Evolutionary conservation across 2,888 invertebrate species (phyloP), one percentile per base, ranked within the genome.

Genomic region (Bellardia bayeri): DNA sequence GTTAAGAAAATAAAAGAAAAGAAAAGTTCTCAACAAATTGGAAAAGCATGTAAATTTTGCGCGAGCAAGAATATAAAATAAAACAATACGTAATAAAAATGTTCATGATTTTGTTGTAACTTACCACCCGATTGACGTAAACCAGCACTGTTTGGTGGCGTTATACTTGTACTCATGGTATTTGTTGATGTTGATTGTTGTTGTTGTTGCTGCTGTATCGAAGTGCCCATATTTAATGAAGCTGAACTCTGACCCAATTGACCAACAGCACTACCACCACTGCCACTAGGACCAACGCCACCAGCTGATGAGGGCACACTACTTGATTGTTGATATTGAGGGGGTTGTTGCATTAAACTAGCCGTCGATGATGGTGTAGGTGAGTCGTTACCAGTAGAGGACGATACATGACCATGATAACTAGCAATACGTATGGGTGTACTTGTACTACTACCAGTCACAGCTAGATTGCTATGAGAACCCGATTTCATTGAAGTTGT

Each of bases 101-200:
- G 23, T 37, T 54, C 6, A 69, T 64, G 16, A 9, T 2, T 71
- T 74, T 66, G 33, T 58, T 49, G 16, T 75, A 69, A 91, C 92
- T 92, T 90, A 92, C 92, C 92, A 90, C 92, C 91, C 42, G 92
- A 82, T 89, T 92, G 92, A 74, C 92, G 91, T 45, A 91, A 89
- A 33, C 93, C 92, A 75, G 93, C 93, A 75, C 93, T 93, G 76
- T 92, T 92, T 1, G 93, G 93, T 58, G 93, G 93, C 84, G 93
- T 93, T 85, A 91, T 91, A 76, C 91, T 92, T 64, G 91, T 90
- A 71, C 90, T 90, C 58, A 90, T 90, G 74, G 85, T 89, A 86
- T 89, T 85, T 90, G 92, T 82, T 90, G 87, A 78, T 91, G 85
- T 66, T 91, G 90, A 85, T n/a, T 89, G 86, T 37, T 88, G 86